Evolutionary conservation across 92 coral and sea anemone species (phyloP).

Genomic region (Parazoanthus swiftii): DNA sequence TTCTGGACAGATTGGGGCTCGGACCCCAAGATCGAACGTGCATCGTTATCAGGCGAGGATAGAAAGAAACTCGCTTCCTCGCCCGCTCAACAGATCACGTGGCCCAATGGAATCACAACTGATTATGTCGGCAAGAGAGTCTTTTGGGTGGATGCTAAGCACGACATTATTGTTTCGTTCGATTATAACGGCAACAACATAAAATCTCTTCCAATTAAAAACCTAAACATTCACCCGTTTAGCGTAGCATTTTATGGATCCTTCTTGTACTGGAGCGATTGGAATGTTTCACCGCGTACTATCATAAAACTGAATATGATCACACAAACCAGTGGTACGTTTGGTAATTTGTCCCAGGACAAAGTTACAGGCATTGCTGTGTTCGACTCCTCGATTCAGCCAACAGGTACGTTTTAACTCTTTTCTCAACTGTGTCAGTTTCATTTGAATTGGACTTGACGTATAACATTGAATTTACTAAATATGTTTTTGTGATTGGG

Average conservation of each 20-base stretch:
- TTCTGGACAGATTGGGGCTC: conserved; percentile 35
- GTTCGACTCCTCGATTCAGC: conserved; percentile 30
- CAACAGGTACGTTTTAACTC: conserved; percentile 19
- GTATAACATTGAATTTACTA: too few species aligned
- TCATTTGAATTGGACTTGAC: too few species aligned
- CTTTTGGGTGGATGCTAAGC: conserved; percentile 29
- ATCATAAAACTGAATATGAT: neutral
- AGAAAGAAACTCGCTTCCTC: conserved; percentile 11
- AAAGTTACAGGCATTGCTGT: conserved; percentile 35
- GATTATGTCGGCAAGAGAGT: conserved; percentile 5
- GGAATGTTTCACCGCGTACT: conserved; percentile 38
- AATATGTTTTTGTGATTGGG: too few species aligned
- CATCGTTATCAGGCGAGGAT: conserved; percentile 25
- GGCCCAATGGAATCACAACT: conserved; percentile 36
- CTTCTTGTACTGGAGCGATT: conserved; percentile 52
- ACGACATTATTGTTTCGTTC: conserved; percentile 14
- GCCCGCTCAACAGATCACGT: neutral
- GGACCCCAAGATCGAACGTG: conserved; percentile 15
- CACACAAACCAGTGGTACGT: neutral
- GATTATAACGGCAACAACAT: conserved; percentile 21
- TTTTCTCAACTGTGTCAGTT: too few species aligned
- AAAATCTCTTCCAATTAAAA: neutral
- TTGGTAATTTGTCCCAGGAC: neutral
- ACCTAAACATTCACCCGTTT: conserved; percentile 35
- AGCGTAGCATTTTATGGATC: conserved; percentile 33